Base-by-base conservation (phyloP, 2,888 invertebrate genomes). In the Eulithis testata region DNA sequence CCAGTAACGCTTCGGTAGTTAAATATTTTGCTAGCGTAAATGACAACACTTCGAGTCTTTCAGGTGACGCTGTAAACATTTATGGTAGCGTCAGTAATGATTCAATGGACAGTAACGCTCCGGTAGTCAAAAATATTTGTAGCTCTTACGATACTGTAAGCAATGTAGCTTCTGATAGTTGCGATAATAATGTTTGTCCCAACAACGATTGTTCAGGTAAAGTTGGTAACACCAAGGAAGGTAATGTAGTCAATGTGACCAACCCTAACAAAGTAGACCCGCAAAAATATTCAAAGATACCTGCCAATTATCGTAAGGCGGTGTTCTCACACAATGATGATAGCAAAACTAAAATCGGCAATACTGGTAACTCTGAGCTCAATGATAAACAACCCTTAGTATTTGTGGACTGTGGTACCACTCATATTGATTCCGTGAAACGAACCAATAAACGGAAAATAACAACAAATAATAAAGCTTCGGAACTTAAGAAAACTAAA, bases 291-390 rank as follows among this genome's bases (percentile, higher is more conserved):
- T 56, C 11, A 9, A 45, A 44, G 36, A 55, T 53, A 63, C 45
- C 55, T n/a, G 31, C 8, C 27, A 9, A 14, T 27, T 45, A 58
- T 21, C 44, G 14, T 44, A 51, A 56, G n/a, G 11, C 14, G 11
- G 51, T 31, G 11, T n/a, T 31, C 11, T 59, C 51, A n/a, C 51
- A 47, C 37, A 51, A 51, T 8, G 36, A 45, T 44, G 51, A 57
- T 40, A 54, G 49, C n/a, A 56, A 62, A 55, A 63, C 58, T 53
- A 61, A 66, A 60, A 65, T 65, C 37, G 67, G 62, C 63, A 61
- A 68, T 60, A 49, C 54, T 51, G 63, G 57, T 12, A 57, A 40
- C 14, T 31, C 49, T 21, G 56, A 49, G 0, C 4, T 4, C 0
- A 51, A 49, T 12, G 31, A 51, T 9, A 59, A 47, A 59, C 44